Evolutionary conservation across 1,140 invertebrate genomes (phyloP), one percentile per base, ranked within the genome.

Genomic region (Drosophila pectinifera): DNA sequence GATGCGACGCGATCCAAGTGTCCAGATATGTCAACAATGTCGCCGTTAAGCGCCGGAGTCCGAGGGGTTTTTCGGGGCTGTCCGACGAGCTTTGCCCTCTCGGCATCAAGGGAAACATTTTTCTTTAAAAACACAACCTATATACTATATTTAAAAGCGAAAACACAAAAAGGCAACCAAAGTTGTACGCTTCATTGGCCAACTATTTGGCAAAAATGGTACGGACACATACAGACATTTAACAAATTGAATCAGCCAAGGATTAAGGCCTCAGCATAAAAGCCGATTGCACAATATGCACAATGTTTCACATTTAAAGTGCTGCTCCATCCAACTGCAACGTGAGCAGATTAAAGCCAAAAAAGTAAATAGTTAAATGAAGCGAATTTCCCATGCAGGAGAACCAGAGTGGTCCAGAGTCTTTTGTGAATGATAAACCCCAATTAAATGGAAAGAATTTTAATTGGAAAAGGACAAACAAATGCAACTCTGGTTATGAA

Each of bases 11-110:
- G 74, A 83, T 83, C 42, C 63, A 78, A 76, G 63, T 79, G 80
- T 82, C 80, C 80, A 82, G 80, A 82, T 82, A 83, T 78, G 55
- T 82, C 80, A 82, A 78, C 80, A 82, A 83, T 82, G 79, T 78
- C 79, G 80, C 69, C 61, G 45, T 73, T 51, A 69, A 65, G 73
- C 69, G 74, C 62, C 76, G 36, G 41, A 67, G 48, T 39, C 41
- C 58, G 26, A 28, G 51, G 57, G 54, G 54, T 20, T 20, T 48
- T 38, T 11, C 18, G 57, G 54, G 54, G 26, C 26, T 48, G 43
- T 11, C 18, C 42, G 45, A 11, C 54, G 34, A 28, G 48, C 73
- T 70, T 70, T 67, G 67, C 65, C 31, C 38, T 42, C 62, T 53
- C 36, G 11, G 46, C 75, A 46, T 68, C 38, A 57, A 68, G 70